A percentile compares a stretch with the other conserved stretches of the same genome.
Conservation (phyloP, 2,888 invertebrate genomes). For the Agrotis ipsilon region DNA sequence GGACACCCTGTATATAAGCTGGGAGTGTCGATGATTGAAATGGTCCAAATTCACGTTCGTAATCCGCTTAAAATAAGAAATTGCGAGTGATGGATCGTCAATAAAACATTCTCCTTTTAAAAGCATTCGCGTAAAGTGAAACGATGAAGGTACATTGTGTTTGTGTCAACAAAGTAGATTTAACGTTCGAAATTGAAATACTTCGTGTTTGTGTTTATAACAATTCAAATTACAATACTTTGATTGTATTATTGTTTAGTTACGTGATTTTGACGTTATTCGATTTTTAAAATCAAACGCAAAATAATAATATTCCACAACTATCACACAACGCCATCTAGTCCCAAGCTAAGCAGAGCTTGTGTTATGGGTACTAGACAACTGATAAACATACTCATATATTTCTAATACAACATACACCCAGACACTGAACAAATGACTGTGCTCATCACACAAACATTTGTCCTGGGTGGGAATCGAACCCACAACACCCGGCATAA, state of each 20-base stretch:
- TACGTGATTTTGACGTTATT: conserved; percentile 6
- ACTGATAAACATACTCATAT: too few relatives aligned
- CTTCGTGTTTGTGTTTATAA: conserved; percentile 11
- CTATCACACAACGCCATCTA: too few relatives aligned
- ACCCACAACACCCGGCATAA: too few relatives aligned
- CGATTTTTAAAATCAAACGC: not conserved
- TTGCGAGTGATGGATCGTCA: conserved; percentile 24
- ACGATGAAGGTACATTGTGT: conserved; percentile 2
- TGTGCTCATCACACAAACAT: too few relatives aligned
- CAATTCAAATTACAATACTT: conserved; percentile 9
- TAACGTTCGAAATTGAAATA: conserved; percentile 9
- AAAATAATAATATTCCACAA: too few relatives aligned
- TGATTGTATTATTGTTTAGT: conserved; percentile 4
- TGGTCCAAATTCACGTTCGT: conserved; percentile 13
- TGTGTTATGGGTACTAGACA: too few relatives aligned
- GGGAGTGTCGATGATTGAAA: conserved; percentile 8
- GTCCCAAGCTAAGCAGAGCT: too few relatives aligned
- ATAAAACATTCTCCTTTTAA: conserved; percentile 35
- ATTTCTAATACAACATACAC: too few relatives aligned
- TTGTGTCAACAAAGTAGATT: conserved; percentile 2
- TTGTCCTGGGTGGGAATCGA: too few relatives aligned
- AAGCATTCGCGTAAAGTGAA: conserved; percentile 3
- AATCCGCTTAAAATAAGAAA: conserved; percentile 31
- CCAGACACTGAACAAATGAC: too few relatives aligned
- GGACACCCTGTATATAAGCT: not conserved